Evolutionary conservation across 2,113 vertebrate genomes (phyloP), one percentile per base, ranked within the genome.

Genomic region (Triplophysa tibetana): DNA sequence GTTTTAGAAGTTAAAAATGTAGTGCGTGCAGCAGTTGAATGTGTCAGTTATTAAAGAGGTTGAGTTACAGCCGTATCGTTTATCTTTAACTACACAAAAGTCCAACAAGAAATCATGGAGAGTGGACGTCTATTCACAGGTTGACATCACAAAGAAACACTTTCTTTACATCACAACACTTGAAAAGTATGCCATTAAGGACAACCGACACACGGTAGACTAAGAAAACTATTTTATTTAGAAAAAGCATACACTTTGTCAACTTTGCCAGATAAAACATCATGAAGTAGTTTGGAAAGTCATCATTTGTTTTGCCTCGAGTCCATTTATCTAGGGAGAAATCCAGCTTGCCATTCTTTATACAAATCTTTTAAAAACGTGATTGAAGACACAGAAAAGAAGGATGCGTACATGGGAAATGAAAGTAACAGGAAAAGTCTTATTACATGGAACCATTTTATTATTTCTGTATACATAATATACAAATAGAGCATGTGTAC

Each of bases 201-300:
- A 80, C 16, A 73, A 24, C 62, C 68, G 24, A 72, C 74, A 48
- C 6, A 29, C 88, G 93, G 95, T 93, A 93, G 95, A 95, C 96
- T 98, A 96, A 94, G 94, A 98, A 98, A 99, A 98, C 94, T 96
- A 96, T 94, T 93, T 98, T 99, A 98, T 97, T 97, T 98, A 95
- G 67, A 87, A 90, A 92, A 96, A 94, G 92, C 93, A 94, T 96
- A 98, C 96, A 98, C 94, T 94, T 74, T 92, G 94, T 95, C 95
- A 94, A 98, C 95, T 95, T 96, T 93, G 95, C 95, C 95, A 95
- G 95, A 96, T 98, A 98, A 98, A 98, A 89, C 92, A 93, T 91
- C 94, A 97, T 97, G 94, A 97, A 93, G 89, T 94, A 92, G 92
- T 93, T 94, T 91, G 91, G 88, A 97, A 97, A 97, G 86, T 92